Evolutionary conservation across 2,113 vertebrate species (phyloP).

Genomic region (Chinchilla lanigera): DNA sequence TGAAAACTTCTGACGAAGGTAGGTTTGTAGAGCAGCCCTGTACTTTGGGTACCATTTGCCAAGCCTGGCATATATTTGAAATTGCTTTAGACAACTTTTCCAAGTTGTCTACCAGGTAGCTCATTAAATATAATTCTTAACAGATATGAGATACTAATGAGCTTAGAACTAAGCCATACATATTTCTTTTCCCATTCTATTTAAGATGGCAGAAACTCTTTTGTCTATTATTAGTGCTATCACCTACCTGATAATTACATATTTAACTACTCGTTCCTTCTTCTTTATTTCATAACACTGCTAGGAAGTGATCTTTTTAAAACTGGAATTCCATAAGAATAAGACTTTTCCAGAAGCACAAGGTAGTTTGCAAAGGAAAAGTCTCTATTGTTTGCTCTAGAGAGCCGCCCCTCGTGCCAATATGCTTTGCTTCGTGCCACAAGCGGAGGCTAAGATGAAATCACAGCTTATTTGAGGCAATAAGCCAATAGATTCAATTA

Average conservation of each 20-base stretch:
- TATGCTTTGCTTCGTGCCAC: conserved; percentile 37
- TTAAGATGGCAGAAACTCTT: conserved; percentile 61
- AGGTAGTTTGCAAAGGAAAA: conserved; percentile 67
- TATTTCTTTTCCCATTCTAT: conserved; percentile 64
- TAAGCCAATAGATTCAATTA: conserved; percentile 13
- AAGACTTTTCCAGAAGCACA: conserved; percentile 31
- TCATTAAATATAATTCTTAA: conserved; percentile 52
- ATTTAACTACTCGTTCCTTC: neutral
- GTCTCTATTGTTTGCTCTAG: neutral
- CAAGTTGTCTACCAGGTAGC: conserved; percentile 65
- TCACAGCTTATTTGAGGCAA: neutral
- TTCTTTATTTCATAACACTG: conserved; percentile 65
- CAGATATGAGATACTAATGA: neutral
- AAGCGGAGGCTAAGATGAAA: neutral
- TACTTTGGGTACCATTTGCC: neutral
- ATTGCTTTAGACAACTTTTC: conserved; percentile 55
- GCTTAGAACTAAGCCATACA: conserved; percentile 50
- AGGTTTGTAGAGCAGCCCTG: conserved; percentile 62
- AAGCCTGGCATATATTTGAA: conserved; percentile 37
- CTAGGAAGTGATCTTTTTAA: conserved; percentile 59
- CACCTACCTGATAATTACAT: conserved; percentile 15
- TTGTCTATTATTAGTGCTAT: conserved; percentile 63
- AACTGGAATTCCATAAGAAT: conserved; percentile 65
- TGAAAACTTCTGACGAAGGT: conserved; percentile 77
- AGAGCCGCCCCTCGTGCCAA: neutral